Conservation (phyloP, 2,113 vertebrate genomes). For the Bungarus multicinctus region DNA sequence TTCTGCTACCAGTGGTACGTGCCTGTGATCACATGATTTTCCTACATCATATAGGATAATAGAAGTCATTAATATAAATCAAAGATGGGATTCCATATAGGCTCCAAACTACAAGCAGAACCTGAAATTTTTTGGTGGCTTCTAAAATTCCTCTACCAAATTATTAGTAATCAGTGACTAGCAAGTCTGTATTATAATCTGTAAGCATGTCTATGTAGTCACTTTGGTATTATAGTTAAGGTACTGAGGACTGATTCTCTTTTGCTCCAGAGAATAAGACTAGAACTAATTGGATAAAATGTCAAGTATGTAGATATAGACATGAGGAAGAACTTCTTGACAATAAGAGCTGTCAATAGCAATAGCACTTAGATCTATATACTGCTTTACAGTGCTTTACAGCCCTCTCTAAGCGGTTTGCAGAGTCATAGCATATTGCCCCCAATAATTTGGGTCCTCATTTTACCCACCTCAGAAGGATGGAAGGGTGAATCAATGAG, state of each 20-base stretch:
- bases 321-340: not conserved
- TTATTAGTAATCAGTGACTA: not conserved
- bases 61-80: not conserved
- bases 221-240: not conserved
- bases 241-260: not conserved
- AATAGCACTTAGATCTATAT: too few relatives aligned
- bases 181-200: not conserved
- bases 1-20: not conserved
- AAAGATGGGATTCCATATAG: not conserved
- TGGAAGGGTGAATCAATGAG: too few relatives aligned
- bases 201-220: not conserved
- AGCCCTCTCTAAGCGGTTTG: too few relatives aligned
- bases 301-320: not conserved
- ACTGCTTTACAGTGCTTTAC: too few relatives aligned
- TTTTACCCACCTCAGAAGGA: too few relatives aligned
- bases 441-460: too few relatives aligned
- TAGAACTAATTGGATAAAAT: not conserved
- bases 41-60: not conserved
- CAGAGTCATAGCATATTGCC: too few relatives aligned
- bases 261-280: not conserved
- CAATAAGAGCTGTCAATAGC: not conserved
- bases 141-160: not conserved
- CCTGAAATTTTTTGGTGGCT: not conserved
- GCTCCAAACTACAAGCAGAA: not conserved
- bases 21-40: not conserved